These are phyloP conservation scores for Venustoraphidia nigricollis DNA, from an alignment of 2,888 invertebrate genomes.

Conservation along the genomic window DNA sequence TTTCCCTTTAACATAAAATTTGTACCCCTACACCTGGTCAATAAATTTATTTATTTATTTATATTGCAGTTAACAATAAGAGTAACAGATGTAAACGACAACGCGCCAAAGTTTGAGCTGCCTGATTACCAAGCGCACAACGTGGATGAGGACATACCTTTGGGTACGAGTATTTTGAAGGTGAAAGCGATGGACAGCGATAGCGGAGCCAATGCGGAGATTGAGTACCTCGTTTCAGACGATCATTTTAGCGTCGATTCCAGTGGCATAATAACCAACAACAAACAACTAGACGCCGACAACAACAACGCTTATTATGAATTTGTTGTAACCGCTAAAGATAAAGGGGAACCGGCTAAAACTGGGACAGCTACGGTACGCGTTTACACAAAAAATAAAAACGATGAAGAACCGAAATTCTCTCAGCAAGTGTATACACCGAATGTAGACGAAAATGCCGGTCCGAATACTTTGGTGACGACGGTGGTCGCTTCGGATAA, in stretches of 20 bases:
- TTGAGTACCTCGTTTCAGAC: conserved; percentile 80
- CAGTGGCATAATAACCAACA: conserved; percentile 83
- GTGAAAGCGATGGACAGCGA: conserved; percentile 93
- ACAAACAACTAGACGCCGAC: conserved; percentile 86
- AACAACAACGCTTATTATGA: conserved; percentile 95
- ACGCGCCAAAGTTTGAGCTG: conserved; percentile 89
- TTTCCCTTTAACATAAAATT: too few relatives aligned
- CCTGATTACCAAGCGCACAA: conserved; percentile 96
- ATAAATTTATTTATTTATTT: conserved; percentile 1
- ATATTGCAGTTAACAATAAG: conserved; percentile 69
- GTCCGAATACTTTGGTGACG: conserved; percentile 86
- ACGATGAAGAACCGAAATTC: conserved; percentile 94
- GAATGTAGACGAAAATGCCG: conserved; percentile 91
- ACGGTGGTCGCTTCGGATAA: conserved; percentile 95
- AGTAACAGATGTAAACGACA: conserved; percentile 94
- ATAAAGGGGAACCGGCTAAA: conserved; percentile 85
- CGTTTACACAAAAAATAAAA: conserved; percentile 94
- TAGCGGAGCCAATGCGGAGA: conserved; percentile 88
- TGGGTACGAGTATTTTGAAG: conserved; percentile 84
- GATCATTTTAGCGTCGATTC: conserved; percentile 91
- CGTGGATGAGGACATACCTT: conserved; percentile 84
- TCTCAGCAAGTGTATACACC: conserved; percentile 94
- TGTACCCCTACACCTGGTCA: too few relatives aligned
- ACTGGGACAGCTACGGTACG: conserved; percentile 88
- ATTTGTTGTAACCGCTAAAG: conserved; percentile 85